Evolutionary conservation across 2,797 vertebrate species (phyloP), one percentile per base, ranked within the genome.

Genomic region (Natrix natrix): DNA sequence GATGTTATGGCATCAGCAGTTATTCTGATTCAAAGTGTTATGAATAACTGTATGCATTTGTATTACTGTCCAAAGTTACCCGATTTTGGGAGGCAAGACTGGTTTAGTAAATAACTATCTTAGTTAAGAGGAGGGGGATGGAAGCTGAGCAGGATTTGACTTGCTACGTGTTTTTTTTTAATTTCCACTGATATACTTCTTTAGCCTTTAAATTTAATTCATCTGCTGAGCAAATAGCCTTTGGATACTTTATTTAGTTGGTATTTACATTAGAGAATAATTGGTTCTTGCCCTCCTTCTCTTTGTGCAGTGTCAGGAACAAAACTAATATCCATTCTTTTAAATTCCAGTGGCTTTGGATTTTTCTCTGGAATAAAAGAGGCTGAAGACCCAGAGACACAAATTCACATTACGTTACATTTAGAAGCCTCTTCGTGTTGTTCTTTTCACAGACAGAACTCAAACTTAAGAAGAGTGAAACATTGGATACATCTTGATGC

Each of bases 181-280:
- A 96, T 92, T 95, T 96, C 89, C 93, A 94, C 28, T 83, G 60
- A 95, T 95, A 97, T 97, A 89, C 94, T 97, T 97, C 95, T 96
- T 86, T 90, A 95, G 78, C 37, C n/a, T 54, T 96, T 94, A 95
- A 97, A 95, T 96, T 93, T 96, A 96, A 95, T 97, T 94, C 22
- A 52, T 94, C 1, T 94, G 66, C 95, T 96, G 92, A 96, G 93
- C 94, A 96, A 95, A 95, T 94, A 90, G 1, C 13, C 66, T 91
- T 92, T 91, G 94, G 94, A 93, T 86, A 94, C 90, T 87, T 90
- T 83, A 74, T 94, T 83, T 94, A 89, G 60, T 95, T 96, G 91
- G 91, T 60, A 95, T 91, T 95, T 90, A 93, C 28, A 69, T 90
- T 90, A 92, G 61, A 93, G 32, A 63, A 48, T 93, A 83, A 14